Evolutionary conservation across 2,888 invertebrate species (phyloP), one percentile per base, ranked within the genome.

Genomic region (Eustalomyia histrio): DNA sequence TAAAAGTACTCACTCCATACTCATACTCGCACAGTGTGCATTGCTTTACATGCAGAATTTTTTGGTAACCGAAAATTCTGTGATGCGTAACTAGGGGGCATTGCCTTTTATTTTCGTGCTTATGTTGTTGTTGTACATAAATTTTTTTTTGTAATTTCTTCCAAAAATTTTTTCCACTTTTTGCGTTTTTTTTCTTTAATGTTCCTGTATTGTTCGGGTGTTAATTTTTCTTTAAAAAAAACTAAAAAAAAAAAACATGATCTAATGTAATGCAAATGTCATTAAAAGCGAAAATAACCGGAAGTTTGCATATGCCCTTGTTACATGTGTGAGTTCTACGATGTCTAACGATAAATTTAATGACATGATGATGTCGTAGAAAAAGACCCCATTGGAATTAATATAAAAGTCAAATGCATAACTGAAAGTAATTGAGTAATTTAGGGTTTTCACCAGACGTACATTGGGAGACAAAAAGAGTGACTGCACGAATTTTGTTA

Each of bases 281-380:
- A 74, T 71, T 81, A 67, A 81, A 72, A 81, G 73, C 72, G 72
- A 78, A 78, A 78, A 78, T 64, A 72, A 69, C 81, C 81, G 81
- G 81, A 81, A 78, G 81, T 81, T 81, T 68, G 80, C 76, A 73
- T 69, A 58, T 35, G 69, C 43, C 60, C 47, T 43, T 29, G n/a
- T 63, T 29, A 0, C 1, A 57, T 29, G n/a, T 8, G 8, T 57
- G n/a, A 6, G 10, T 8, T n/a, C 1, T 29, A n/a, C 33, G 16
- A n/a, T 24, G 14, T 24, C 1, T 57, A 8, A 6, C 8, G 16
- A n/a, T 29, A 57, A 29, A 29, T 29, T 29, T n/a, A 21, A 14
- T 29, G 8, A 29, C 21, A 10, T 12, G n/a, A n/a, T n/a, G 29
- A 24, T 14, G 55, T 57, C 7, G 17, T 16, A 24, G 21, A 10